phyloP scores from a whole-genome alignment of 2,888 invertebrate genomes.

The Emmelina monodactyla region DNA sequence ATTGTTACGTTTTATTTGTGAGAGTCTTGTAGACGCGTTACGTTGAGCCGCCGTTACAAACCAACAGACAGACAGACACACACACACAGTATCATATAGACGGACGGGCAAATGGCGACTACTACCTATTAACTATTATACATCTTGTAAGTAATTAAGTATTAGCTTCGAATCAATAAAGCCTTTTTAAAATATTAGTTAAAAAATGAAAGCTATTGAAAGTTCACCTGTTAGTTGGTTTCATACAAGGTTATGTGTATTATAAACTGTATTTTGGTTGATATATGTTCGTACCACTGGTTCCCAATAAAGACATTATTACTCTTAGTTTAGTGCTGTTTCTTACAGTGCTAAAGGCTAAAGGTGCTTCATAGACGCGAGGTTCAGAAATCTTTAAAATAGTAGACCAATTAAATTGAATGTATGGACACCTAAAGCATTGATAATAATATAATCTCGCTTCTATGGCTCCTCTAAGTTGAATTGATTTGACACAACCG shows the following conservation, averaged over 20 bases:
- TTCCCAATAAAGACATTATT: slow-evolving; percentile 64
- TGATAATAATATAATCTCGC: too few species aligned
- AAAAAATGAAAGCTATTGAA: slow-evolving; percentile 56
- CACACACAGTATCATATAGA: slow-evolving; percentile 6
- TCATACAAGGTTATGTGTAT: slow-evolving; percentile 52
- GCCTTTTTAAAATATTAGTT: slow-evolving; percentile 62
- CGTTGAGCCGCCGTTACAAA: slow-evolving; percentile 20
- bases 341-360: too few species aligned
- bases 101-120: slow-evolving; percentile 31
- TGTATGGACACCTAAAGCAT: too few species aligned
- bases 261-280: too few species aligned
- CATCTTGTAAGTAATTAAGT: slow-evolving; percentile 66
- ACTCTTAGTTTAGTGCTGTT: too few species aligned
- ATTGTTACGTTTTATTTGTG: slow-evolving; percentile 60
- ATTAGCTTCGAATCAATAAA: slow-evolving; percentile 66
- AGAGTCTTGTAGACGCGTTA: slow-evolving; percentile 30
- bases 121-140: slow-evolving; percentile 51
- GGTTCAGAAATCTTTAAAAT: slow-evolving; percentile 40
- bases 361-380: too few species aligned
- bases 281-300: slow-evolving; percentile 56
- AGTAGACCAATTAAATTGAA: slow-evolving; percentile 12
- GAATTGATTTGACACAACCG: slow-evolving; percentile 61
- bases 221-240: slow-evolving; percentile 57
- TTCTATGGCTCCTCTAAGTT: too few species aligned
- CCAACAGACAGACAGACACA: slow-evolving; percentile 9